These are phyloP conservation scores for Drosophila macrospina DNA, from an alignment of 2,888 invertebrate species.

Conservation along the genomic window DNA sequence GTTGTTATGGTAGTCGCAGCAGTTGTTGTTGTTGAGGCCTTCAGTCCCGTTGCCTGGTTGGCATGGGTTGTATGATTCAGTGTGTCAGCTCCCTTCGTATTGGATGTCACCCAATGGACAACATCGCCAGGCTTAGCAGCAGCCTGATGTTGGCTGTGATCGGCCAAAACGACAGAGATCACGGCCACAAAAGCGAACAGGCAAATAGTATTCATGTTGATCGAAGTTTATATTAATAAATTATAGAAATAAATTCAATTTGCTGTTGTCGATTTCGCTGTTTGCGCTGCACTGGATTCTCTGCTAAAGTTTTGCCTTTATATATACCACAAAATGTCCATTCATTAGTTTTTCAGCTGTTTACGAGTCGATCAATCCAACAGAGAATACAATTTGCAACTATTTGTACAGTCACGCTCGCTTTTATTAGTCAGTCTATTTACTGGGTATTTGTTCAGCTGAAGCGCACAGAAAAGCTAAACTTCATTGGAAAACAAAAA, in stretches of 20 bases:
- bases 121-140: constrained; percentile 25
- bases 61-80: constrained; percentile 26
- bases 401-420: background rate
- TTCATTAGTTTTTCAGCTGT: constrained; percentile 27
- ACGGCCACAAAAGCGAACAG: constrained; percentile 10
- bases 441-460: background rate
- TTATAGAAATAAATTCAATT: background rate
- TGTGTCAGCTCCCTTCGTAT: constrained; percentile 40
- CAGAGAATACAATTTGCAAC: background rate
- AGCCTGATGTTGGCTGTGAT: constrained; percentile 26
- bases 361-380: background rate
- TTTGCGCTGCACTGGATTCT: constrained; percentile 30
- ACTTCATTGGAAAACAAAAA: too few relatives aligned
- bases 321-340: constrained; percentile 9
- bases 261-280: constrained; percentile 12
- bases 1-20: background rate
- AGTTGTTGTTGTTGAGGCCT: background rate
- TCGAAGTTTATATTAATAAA: background rate
- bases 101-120: constrained; percentile 48
- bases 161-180: constrained; percentile 15
- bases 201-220: constrained; percentile 39
- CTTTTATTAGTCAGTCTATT: background rate
- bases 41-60: background rate
- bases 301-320: background rate
- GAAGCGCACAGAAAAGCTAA: background rate